Evolutionary conservation across 2,888 invertebrate species (phyloP).

Genomic region (Ophion slaviceki): DNA sequence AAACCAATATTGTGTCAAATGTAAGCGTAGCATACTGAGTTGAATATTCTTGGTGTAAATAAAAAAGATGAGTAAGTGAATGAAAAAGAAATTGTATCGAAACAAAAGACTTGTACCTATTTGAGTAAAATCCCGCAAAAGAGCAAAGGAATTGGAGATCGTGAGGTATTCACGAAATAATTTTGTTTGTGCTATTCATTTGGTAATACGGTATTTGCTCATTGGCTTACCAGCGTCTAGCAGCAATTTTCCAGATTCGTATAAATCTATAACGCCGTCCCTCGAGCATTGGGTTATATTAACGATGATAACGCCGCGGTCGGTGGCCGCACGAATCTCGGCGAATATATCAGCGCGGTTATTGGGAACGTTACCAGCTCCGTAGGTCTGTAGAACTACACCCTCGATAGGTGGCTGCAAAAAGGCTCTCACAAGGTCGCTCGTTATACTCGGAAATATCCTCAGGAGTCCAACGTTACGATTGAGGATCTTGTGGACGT

Average conservation of each 20-base stretch:
- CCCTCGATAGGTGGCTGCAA: slow-evolving; percentile 91
- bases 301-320: slow-evolving; percentile 92
- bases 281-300: slow-evolving; percentile 96
- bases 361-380: slow-evolving; percentile 96
- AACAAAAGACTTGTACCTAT: no score
- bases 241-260: slow-evolving; percentile 91
- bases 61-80: no score
- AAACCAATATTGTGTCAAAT: no score
- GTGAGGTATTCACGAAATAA: neutral
- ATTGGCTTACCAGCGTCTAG: slow-evolving; percentile 74
- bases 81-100: no score
- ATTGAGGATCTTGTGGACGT: slow-evolving; percentile 90
- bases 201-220: neutral
- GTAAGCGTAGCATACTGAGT: no score
- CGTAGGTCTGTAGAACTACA: slow-evolving; percentile 96
- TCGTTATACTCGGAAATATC: slow-evolving; percentile 96
- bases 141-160: no score
- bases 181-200: neutral
- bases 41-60: no score
- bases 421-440: slow-evolving; percentile 89
- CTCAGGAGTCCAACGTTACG: slow-evolving; percentile 94
- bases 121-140: no score
- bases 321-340: slow-evolving; percentile 89
- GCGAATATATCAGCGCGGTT: slow-evolving; percentile 92
- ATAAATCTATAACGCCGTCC: slow-evolving; percentile 92